A percentile compares a stretch with the other conserved stretches of the same genome.
These are phyloP conservation scores for Caenorhabditis doughertyi DNA, from an alignment of 2,888 invertebrate genomes.

Conservation along the genomic window DNA sequence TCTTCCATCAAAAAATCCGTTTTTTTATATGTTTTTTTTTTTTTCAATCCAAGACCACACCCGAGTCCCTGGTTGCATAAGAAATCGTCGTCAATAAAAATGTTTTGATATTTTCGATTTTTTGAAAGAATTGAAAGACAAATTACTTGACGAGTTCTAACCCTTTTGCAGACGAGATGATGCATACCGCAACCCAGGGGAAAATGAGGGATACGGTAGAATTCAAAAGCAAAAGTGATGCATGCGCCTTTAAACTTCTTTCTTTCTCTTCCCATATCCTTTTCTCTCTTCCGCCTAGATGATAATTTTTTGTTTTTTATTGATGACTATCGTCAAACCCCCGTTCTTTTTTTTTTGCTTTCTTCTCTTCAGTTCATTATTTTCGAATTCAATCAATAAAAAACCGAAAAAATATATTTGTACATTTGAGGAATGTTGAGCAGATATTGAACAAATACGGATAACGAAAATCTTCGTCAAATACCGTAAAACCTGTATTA, in stretches of 20 bases:
- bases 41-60: conserved; percentile 10
- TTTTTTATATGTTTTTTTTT: conserved; percentile 28
- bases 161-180: conserved; percentile 47
- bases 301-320: conserved; percentile 16
- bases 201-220: conserved; percentile 31
- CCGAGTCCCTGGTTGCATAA: conserved; percentile 57
- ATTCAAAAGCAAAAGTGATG: conserved; percentile 10
- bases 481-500: too few relatives aligned
- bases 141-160: conserved; percentile 30
- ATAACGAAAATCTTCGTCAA: too few relatives aligned
- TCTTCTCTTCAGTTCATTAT: too few relatives aligned
- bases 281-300: conserved; percentile 37
- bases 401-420: too few relatives aligned
- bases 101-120: conserved; percentile 9
- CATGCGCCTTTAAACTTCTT: not conserved
- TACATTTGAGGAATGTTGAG: too few relatives aligned
- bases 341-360: conserved; percentile 14
- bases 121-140: not conserved
- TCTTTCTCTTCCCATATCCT: conserved; percentile 28
- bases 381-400: too few relatives aligned
- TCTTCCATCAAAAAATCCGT: conserved; percentile 4
- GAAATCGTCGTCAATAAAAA: conserved; percentile 63
- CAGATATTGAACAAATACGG: too few relatives aligned
- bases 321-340: not conserved
- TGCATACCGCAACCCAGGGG: conserved; percentile 46